Evolutionary conservation across 1,140 invertebrate species (phyloP), one percentile per base, ranked within the genome.

Genomic region (Drosophila suzukii): DNA sequence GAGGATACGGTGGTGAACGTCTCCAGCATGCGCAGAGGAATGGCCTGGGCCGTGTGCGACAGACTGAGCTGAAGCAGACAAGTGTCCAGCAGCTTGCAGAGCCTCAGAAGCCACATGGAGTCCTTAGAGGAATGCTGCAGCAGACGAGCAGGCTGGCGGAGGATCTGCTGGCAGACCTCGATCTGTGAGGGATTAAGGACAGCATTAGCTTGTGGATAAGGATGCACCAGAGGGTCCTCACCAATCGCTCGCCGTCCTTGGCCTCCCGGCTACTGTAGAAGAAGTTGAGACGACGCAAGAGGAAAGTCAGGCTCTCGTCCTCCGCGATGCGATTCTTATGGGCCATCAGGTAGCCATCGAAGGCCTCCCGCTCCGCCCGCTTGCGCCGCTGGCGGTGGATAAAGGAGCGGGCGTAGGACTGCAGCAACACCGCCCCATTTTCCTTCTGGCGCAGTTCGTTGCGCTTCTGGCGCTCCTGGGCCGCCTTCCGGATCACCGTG

Each of bases 381-480:
- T 96, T 96, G 43, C 94, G 93, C 57, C 93, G 93, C 88, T 95
- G 95, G 46, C 97, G 94, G 17, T 93, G 93, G 13, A 96, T 91
- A 78, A 95, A 97, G 70, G 97, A 96, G 70, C 97, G 93, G n/a
- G 95, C 94, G 91, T 95, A 95, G 2, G 96, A 92, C 53, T 95
- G 77, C 96, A 75, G 95, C 91, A 86, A 94, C 94, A 89, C 94
- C 92, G 77, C 97, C 93, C 76, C 95, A 94, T 91, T 96, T 94
- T 94, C 97, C 81, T 85, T 91, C 43, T 80, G 79, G 4, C 92
- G 91, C 15, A 93, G 76, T 92, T 97, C 96, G 93, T 97, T 97
- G 92, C 98, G 93, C 93, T 98, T 97, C 53, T 95, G 94, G 78
- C 98, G 94, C 93, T 98, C 97, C 81, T 95, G 93, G 78, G 97